Evolutionary conservation across 2,797 vertebrate genomes (phyloP), one percentile per base, ranked within the genome.

Genomic region (Diglossa cyanea): DNA sequence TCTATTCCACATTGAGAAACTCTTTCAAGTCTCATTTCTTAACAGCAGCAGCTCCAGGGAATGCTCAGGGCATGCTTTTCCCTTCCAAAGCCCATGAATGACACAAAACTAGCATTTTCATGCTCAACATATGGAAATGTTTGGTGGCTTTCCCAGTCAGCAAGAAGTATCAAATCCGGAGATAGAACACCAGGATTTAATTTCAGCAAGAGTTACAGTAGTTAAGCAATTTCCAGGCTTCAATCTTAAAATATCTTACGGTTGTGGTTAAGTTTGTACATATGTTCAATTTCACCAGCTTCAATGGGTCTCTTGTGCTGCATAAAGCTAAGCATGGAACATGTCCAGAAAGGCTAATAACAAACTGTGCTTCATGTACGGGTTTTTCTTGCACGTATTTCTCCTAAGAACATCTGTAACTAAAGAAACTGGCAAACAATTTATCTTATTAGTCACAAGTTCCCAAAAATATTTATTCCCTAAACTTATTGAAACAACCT

Each of bases 391-490:
- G 54, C 77, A 94, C 2, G 5, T 58, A 53, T 75, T 86, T 81
- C 28, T 75, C 28, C 48, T 33, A 47, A 47, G 72, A 68, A 89
- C 74, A 95, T 93, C 76, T 82, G 93, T 62, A 85, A 1, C 54
- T 71, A 48, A 86, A 88, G 50, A 47, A 94, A 88, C 73, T 33
- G 71, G 70, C 58, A 96, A 96, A 96, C 86, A 96, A 67, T 94
- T 95, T 96, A 94, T 73, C 58, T 78, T 62, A 61, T 37, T 88
- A 65, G 86, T 90, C 81, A 86, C 35, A 93, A 89, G 50, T 74
- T 94, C 60, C 73, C 66, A 42, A 93, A 96, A 96, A 95, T 95
- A 94, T 95, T 96, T 96, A 93, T 93, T 77, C 58, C 57, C n/a
- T 79, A 61, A 91, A 74, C 35, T 83, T 90, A 88, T 33, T 2